Percentiles rank a stretch among this genome's conserved stretches.
These are phyloP conservation scores for Carposina sasakii DNA, from an alignment of 1,140 invertebrate genomes.

Conservation along the genomic window DNA sequence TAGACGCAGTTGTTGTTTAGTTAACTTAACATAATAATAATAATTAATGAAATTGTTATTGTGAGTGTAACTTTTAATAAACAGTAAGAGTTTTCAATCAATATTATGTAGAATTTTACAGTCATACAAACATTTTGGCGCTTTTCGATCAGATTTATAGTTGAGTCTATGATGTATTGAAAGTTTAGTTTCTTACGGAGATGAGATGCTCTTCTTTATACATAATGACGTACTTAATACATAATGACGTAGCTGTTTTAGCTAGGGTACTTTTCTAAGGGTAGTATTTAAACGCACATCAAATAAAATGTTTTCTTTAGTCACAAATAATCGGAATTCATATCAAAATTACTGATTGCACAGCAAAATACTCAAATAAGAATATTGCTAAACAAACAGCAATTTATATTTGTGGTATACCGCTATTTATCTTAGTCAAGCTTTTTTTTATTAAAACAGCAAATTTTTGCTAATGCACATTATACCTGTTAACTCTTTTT, in stretches of 20 bases:
- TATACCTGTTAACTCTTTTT: too few species aligned
- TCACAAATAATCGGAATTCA: too few species aligned
- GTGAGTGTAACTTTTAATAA: conserved; percentile 69
- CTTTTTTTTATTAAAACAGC: too few species aligned
- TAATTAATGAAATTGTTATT: conserved; percentile 64
- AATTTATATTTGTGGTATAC: too few species aligned
- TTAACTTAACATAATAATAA: conserved; percentile 64
- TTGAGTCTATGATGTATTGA: conserved; percentile 33
- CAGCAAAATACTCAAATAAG: too few species aligned
- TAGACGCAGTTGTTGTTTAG: conserved; percentile 74
- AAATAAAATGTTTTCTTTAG: too few species aligned
- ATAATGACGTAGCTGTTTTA: conserved; percentile 66
- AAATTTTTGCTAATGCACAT: too few species aligned
- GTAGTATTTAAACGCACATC: too few species aligned
- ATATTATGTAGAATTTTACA: conserved; percentile 37
- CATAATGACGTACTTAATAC: conserved; percentile 51
- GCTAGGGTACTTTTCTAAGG: conserved; percentile 70
- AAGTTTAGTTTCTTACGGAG: conserved; percentile 44
- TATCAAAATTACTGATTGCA: too few species aligned
- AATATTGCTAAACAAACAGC: too few species aligned
- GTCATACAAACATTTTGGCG: conserved; percentile 40
- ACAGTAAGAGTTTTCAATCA: conserved; percentile 49
- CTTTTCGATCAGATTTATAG: conserved; percentile 50
- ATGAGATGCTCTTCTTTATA: conserved; percentile 63
- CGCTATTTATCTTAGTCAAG: too few species aligned